Conservation (phyloP, 2,888 invertebrate species). For the Ferrisia virgata region DNA sequence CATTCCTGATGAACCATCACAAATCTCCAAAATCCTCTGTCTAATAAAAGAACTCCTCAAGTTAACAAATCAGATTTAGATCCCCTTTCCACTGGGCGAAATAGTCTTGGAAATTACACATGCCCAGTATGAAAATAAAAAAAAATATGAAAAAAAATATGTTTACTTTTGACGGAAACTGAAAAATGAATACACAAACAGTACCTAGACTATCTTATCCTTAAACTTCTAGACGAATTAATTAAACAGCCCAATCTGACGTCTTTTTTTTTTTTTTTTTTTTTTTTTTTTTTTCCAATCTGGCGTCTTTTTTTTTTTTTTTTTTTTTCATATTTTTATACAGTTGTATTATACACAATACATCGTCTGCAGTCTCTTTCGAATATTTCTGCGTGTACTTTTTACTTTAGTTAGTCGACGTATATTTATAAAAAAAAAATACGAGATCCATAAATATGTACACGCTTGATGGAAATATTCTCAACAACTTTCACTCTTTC, state of each 20-base stretch:
- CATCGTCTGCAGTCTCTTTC: background rate
- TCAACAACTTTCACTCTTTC: constrained; percentile 31
- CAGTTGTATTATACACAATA: too few species aligned
- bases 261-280: background rate
- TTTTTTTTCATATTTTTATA: too few species aligned
- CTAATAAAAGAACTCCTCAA: too few species aligned
- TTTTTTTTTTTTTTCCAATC: too few species aligned
- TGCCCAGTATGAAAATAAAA: too few species aligned
- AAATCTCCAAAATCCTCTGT: too few species aligned
- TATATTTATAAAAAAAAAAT: background rate
- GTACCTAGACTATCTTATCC: background rate
- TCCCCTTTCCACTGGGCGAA: too few species aligned
- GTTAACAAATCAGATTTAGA: too few species aligned
- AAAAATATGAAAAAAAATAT: too few species aligned
- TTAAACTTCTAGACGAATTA: background rate
- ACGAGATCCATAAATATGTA: background rate
- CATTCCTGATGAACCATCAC: too few species aligned
- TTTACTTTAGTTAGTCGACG: background rate
- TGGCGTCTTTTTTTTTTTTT: too few species aligned
- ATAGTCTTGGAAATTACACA: too few species aligned
- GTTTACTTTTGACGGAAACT: background rate
- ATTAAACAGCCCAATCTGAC: background rate
- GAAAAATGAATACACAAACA: background rate
- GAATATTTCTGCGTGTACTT: background rate
- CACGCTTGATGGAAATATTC: constrained; percentile 22